Conservation (phyloP, 2,888 invertebrate genomes). For the Nemoura dubitans region DNA sequence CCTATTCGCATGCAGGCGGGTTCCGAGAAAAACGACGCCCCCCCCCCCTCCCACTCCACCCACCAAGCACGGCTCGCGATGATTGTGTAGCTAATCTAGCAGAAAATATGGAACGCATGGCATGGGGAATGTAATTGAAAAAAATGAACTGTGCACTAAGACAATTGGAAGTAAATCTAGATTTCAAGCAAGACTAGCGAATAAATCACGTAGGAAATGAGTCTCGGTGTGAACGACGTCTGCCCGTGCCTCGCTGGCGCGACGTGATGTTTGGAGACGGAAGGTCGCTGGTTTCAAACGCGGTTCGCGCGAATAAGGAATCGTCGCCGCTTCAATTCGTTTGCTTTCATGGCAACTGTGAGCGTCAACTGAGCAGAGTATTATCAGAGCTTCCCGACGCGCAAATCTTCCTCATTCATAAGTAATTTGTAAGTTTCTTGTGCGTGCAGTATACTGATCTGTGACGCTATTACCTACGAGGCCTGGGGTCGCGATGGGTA, state of each 20-base stretch:
- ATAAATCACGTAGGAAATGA: neutral
- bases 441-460: neutral
- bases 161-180: neutral
- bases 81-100: constrained; percentile 1
- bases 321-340: neutral
- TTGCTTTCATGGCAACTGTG: neutral
- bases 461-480: neutral
- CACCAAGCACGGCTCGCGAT: neutral
- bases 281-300: neutral
- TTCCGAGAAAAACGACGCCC: neutral
- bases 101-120: neutral
- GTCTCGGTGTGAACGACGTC: neutral
- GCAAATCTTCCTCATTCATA: neutral
- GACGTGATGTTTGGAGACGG: neutral
- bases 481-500: neutral
- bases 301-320: neutral
- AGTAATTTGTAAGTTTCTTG: constrained; percentile 12
- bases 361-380: neutral
- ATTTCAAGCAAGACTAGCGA: constrained; percentile 13
- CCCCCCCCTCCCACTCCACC: neutral
- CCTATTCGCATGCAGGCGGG: neutral
- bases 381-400: neutral
- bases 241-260: neutral
- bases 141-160: neutral
- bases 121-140: neutral